Evolutionary conservation across 2,113 vertebrate genomes (phyloP).

Genomic region (Ovibos moschatus): DNA sequence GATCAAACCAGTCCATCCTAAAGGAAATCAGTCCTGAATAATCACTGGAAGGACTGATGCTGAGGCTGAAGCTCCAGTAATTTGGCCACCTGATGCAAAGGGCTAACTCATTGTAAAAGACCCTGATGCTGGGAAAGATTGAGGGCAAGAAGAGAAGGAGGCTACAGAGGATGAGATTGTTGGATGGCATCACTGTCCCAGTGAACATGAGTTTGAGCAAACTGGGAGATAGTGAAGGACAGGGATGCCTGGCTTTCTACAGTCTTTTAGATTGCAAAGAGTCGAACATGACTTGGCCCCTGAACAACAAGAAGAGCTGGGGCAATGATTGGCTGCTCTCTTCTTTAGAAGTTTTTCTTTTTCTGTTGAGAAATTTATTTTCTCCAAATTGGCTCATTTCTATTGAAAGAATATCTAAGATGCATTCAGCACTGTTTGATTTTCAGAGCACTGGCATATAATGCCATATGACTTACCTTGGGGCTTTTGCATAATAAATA

Average conservation of each 20-base stretch:
- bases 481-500: neutral
- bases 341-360: neutral
- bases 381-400: neutral
- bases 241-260: neutral
- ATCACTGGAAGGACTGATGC: neutral
- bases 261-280: neutral
- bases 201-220: neutral
- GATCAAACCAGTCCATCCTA: neutral
- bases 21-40: neutral
- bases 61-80: neutral
- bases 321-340: neutral
- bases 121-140: neutral
- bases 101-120: neutral
- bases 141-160: neutral
- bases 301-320: neutral
- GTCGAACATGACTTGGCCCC: neutral
- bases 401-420: neutral
- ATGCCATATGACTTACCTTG: neutral
- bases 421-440: neutral
- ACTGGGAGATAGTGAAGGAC: neutral
- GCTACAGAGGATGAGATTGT: neutral
- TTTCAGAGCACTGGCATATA: neutral
- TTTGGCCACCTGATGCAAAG: neutral
- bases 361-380: constrained; percentile 6
- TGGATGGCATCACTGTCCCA: neutral